phyloP scores from a whole-genome alignment of 30 jellyfish, hydroid and myxozoan species.

The Euphysa ruthae region DNA sequence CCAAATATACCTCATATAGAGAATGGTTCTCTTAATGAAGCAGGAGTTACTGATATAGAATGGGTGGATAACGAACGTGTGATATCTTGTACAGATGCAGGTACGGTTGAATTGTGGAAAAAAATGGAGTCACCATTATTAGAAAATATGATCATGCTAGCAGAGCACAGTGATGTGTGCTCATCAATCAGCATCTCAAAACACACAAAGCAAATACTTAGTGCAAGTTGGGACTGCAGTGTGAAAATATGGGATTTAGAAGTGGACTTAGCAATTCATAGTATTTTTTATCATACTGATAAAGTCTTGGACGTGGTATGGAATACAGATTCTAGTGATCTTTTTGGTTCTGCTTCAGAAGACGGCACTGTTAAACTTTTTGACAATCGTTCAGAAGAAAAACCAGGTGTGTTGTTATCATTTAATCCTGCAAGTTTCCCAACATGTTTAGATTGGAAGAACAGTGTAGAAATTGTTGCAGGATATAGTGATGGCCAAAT shows the following conservation, averaged over 20 bases:
- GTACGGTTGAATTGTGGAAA: constrained; percentile 55
- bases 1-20: constrained; percentile 73
- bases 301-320: constrained; percentile 48
- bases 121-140: constrained; percentile 28
- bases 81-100: constrained; percentile 53
- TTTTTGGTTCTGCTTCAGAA: constrained; percentile 59
- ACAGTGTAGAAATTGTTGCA: not conserved
- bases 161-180: constrained; percentile 81
- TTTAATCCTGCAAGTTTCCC: not conserved
- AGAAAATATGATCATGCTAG: constrained; percentile 26
- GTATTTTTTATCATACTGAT: constrained; percentile 19
- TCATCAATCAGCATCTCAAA: constrained; percentile 39
- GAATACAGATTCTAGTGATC: constrained; percentile 23
- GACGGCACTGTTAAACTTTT: constrained; percentile 21
- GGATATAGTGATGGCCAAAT: constrained; percentile 27
- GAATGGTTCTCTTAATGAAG: constrained; percentile 44
- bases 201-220: constrained; percentile 49
- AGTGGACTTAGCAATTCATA: constrained; percentile 60
- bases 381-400: constrained; percentile 22
- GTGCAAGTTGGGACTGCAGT: constrained; percentile 91
- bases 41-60: constrained; percentile 55
- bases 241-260: constrained; percentile 82
- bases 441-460: constrained; percentile 21
- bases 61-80: constrained; percentile 55
- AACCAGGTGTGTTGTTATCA: not conserved